Evolutionary conservation across 1,140 invertebrate genomes (phyloP).

Genomic region (Xylocopa sonorina): DNA sequence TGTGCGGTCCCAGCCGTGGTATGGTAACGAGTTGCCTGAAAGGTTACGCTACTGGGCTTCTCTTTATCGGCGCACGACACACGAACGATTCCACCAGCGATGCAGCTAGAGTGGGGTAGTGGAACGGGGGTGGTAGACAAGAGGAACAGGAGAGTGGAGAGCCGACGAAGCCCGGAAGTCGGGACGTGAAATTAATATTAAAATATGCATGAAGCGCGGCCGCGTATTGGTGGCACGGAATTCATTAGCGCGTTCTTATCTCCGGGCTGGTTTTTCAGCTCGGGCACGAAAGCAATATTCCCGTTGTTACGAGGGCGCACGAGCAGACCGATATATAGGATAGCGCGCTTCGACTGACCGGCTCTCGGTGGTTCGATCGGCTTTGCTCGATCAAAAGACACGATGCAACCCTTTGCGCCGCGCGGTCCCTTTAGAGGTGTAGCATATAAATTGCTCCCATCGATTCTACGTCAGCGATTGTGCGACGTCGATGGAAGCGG

Average conservation of each 20-base stretch:
- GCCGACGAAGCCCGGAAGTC: not conserved
- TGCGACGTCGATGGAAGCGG: conserved; percentile 6
- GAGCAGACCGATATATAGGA: conserved; percentile 21
- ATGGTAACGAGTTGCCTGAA: conserved; percentile 22
- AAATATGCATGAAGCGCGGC: conserved; percentile 41
- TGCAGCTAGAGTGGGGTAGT: too few species aligned
- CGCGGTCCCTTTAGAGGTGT: conserved; percentile 24
- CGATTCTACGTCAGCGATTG: conserved; percentile 15
- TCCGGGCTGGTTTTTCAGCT: not conserved
- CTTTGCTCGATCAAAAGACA: conserved; percentile 42
- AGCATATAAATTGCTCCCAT: conserved; percentile 36
- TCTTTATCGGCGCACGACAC: conserved; percentile 5
- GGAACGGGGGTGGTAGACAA: too few species aligned
- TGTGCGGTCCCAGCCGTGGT: conserved; percentile 21
- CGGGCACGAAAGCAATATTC: conserved; percentile 43
- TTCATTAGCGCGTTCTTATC: conserved; percentile 51
- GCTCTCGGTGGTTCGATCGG: conserved; percentile 30
- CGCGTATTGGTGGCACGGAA: conserved; percentile 27
- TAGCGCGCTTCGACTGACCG: conserved; percentile 24
- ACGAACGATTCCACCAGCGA: not conserved
- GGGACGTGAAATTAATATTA: conserved; percentile 44
- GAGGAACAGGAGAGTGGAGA: not conserved
- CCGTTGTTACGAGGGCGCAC: conserved; percentile 14
- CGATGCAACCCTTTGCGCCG: conserved; percentile 28
- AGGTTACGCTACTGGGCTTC: conserved; percentile 27